These are phyloP conservation scores for Callosobruchus maculatus DNA, from an alignment of 2,888 invertebrate genomes.

Conservation along the genomic window DNA sequence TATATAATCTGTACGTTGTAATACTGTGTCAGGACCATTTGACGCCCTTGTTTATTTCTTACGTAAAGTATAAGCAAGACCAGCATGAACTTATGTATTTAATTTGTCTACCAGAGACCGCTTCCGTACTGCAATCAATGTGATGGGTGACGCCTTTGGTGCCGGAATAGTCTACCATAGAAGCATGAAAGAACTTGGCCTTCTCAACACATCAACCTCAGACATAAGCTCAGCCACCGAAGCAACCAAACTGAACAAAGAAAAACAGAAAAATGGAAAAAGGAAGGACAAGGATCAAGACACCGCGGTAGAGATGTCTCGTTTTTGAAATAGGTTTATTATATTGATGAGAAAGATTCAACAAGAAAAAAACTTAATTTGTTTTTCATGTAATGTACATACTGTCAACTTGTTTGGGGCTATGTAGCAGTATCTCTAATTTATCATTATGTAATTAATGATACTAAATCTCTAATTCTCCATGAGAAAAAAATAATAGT, in stretches of 20 bases:
- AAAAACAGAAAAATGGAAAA: not conserved
- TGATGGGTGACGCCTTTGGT: constrained; percentile 71
- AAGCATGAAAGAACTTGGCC: constrained; percentile 55
- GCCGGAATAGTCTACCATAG: constrained; percentile 70
- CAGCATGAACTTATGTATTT: too few relatives aligned
- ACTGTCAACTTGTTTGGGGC: too few relatives aligned
- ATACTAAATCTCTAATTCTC: too few relatives aligned
- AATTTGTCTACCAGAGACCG: constrained; percentile 52
- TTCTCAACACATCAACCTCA: constrained; percentile 10
- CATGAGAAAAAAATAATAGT: too few relatives aligned
- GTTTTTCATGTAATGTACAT: not conserved
- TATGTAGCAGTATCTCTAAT: too few relatives aligned
- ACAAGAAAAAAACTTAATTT: not conserved
- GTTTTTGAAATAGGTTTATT: not conserved
- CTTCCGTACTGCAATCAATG: constrained; percentile 63
- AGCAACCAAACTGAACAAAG: not conserved
- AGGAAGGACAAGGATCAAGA: not conserved
- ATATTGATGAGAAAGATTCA: too few relatives aligned
- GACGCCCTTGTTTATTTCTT: too few relatives aligned
- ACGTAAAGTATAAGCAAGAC: too few relatives aligned
- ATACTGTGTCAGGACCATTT: too few relatives aligned
- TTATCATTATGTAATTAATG: too few relatives aligned
- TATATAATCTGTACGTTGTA: too few relatives aligned
- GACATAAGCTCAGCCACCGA: not conserved
- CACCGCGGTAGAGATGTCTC: not conserved